Base-by-base conservation (phyloP, 1,140 invertebrate species). In the Charaxes varanes region DNA sequence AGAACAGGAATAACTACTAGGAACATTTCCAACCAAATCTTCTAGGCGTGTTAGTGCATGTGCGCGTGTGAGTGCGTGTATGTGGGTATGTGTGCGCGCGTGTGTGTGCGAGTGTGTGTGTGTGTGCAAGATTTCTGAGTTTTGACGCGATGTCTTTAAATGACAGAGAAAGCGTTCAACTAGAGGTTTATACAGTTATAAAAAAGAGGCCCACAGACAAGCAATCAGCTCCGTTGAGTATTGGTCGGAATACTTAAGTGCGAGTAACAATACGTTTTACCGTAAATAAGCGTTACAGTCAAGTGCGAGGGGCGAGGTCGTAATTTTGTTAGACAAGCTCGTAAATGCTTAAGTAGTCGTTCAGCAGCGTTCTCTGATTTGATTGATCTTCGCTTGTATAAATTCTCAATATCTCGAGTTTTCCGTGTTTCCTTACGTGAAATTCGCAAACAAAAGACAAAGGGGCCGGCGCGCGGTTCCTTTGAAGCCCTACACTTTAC, bases 301-400 rank as follows among this genome's bases (percentile, higher is more conserved):
- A 62, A 59, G 45, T 54, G 56, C 52, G 56, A 55, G 45, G 48
- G 47, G 47, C 35, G 34, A 49, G 60, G 55, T 69, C 59, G 64
- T 61, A 68, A 69, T 64, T 65, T 51, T 43, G 47, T 41, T 41
- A 64, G 54, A 65, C 56, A 61, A 51, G 40, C 60, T 62, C 66
- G 63, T 70, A 76, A 70, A 69, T 67, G 54, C 41, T 60, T 57
- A 64, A 72, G 58, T 67, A 62, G 60, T 61, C 59, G 50, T 59
- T 47, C 38, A 48, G 59, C 41, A 58, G 27, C 50, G 56, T 62
- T 55, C 58, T 46, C 58, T 64, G 65, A 65, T 74, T 74, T 79
- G 74, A 80, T 80, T 73, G 74, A 80, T 80, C 68, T 70, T 52
- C 53, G 56, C 45, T 33, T 43, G 44, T n/a, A n/a, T n/a, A n/a